These are phyloP conservation scores for Epinephelus fuscoguttatus DNA, from an alignment of 2,113 vertebrate genomes.

Conservation along the genomic window DNA sequence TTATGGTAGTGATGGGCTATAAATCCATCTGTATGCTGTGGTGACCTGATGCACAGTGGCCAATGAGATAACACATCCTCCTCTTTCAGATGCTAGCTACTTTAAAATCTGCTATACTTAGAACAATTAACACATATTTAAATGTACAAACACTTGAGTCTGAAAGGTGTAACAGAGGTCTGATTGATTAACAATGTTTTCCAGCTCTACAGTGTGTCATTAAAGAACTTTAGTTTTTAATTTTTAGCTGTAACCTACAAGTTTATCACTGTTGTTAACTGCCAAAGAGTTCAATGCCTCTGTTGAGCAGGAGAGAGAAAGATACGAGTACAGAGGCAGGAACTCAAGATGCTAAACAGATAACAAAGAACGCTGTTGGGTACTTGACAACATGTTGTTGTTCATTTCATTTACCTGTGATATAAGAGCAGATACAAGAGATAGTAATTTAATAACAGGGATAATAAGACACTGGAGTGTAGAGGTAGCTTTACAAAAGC, in stretches of 20 bases:
- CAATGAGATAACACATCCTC: conserved; percentile 51
- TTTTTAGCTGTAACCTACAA: not conserved
- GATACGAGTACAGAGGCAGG: not conserved
- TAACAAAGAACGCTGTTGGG: not conserved
- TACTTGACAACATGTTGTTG: not conserved
- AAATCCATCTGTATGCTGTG: conserved; percentile 80
- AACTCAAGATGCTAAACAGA: not conserved
- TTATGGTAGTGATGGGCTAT: conserved; percentile 79
- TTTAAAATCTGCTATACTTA: conserved; percentile 27
- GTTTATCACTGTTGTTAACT: not conserved
- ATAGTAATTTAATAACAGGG: not conserved
- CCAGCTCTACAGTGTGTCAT: not conserved
- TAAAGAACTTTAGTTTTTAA: not conserved
- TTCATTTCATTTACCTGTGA: not conserved
- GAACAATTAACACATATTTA: not conserved
- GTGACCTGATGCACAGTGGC: conserved; percentile 67
- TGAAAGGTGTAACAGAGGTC: not conserved
- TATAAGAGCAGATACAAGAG: not conserved
- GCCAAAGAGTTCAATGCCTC: not conserved
- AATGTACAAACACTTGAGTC: conserved; percentile 3
- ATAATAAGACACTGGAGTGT: not conserved
- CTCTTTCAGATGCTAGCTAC: conserved; percentile 22
- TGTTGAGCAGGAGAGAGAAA: not conserved
- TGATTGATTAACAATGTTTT: conserved; percentile 9
- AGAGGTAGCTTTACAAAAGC: not conserved